These are phyloP conservation scores for Parazoanthus darwini DNA, from an alignment of 92 coral and sea anemone genomes.

Conservation along the genomic window DNA sequence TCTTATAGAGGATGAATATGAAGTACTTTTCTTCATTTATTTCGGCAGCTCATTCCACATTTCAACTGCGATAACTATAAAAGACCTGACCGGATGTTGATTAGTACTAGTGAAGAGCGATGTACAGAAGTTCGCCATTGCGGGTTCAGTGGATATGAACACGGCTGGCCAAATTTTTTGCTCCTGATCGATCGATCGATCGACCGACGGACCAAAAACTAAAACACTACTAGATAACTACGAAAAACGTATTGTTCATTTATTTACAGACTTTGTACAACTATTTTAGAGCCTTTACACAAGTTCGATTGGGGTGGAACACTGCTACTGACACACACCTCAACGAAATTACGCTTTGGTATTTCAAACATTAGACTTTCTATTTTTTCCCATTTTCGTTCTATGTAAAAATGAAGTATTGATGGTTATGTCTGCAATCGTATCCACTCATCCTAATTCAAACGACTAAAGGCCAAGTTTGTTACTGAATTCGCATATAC, in stretches of 20 bases:
- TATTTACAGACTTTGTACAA: conserved; percentile 35
- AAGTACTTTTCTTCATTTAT: too few relatives aligned
- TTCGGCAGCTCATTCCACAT: too few relatives aligned
- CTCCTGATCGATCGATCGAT: too few relatives aligned
- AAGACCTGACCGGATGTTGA: too few relatives aligned
- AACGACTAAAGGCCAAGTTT: neutral
- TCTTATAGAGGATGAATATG: too few relatives aligned
- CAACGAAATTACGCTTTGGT: neutral
- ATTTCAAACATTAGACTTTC: neutral
- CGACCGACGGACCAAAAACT: neutral
- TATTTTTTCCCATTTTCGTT: neutral
- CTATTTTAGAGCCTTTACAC: neutral
- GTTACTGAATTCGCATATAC: neutral
- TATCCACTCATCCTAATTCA: neutral
- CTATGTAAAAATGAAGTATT: neutral
- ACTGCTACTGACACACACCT: neutral
- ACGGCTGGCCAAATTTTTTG: too few relatives aligned
- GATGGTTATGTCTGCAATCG: neutral
- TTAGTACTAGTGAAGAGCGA: too few relatives aligned
- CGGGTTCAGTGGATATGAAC: too few relatives aligned
- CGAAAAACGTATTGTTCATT: neutral
- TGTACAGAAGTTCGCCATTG: too few relatives aligned
- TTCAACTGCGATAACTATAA: too few relatives aligned
- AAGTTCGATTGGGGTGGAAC: neutral
- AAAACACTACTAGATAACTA: neutral